Conservation (phyloP, 2,113 vertebrate species). For the Ageneiosus marmoratus region DNA sequence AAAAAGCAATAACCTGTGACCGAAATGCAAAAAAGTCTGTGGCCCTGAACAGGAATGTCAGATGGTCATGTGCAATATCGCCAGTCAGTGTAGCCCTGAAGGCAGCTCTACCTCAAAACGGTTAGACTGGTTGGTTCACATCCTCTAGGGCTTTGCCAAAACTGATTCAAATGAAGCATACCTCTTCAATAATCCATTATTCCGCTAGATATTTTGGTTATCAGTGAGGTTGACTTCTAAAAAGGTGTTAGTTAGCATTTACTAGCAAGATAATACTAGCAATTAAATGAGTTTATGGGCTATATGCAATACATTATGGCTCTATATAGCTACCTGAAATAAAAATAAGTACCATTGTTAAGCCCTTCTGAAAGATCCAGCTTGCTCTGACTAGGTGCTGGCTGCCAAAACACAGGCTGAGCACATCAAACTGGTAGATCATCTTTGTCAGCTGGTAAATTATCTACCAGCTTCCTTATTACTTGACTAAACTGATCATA, state of each 20-base stretch:
- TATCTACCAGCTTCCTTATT: neutral
- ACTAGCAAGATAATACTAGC: neutral
- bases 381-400: neutral
- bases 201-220: neutral
- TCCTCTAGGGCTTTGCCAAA: neutral
- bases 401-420: neutral
- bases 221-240: neutral
- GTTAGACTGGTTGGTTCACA: neutral
- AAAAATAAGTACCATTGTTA: neutral
- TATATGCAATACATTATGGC: neutral
- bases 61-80: neutral
- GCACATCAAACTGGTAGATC: neutral
- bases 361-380: neutral
- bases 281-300: neutral
- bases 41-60: conserved; percentile 28
- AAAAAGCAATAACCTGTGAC: conserved; percentile 39
- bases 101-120: neutral
- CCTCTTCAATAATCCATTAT: neutral
- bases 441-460: neutral
- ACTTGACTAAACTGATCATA: neutral
- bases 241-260: neutral
- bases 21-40: conserved; percentile 29
- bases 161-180: neutral
- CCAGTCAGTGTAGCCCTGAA: neutral
- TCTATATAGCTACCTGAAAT: neutral